Evolutionary conservation across 1,140 invertebrate species (phyloP), one percentile per base, ranked within the genome.

Genomic region (Philotrypesis tridentata): DNA sequence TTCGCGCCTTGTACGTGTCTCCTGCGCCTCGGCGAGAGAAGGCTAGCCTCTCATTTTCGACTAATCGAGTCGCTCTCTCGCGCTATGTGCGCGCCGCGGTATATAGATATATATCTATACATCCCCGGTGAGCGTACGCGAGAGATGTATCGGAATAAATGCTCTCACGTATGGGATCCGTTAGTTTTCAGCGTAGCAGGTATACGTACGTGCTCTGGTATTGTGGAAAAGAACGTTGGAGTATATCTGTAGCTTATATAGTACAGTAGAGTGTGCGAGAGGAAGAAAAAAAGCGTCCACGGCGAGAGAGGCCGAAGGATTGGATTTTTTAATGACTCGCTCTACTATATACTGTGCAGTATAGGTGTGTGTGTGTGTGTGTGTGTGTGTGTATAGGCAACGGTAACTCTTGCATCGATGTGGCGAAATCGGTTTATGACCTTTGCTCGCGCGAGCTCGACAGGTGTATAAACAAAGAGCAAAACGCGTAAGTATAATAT

Each of bases 1-100:
- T 61, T 74, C n/a, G 14, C 72, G 48, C 72, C 43, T 55, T 73
- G 43, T 11, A 73, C 12, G 25, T 73, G 25, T 73, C 37, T 33
- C 25, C 25, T n/a, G 11, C 21, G 9, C n/a, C n/a, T n/a, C n/a
- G n/a, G n/a, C n/a, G n/a, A n/a, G n/a, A n/a, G n/a, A n/a, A n/a
- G 11, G 33, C 33, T 14, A 43, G 12, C 25, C 11, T 23, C 43
- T 73, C 43, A 73, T 73, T 73, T 73, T 73, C 71, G 25, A 48
- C 43, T 31, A 73, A 73, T 60, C 25, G 71, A n/a, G 12, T 14
- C 12, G 6, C 40, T 12, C n/a, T 61, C 60, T 23, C 60, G 4
- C 21, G 21, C 4, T n/a, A 23, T 9, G 23, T 61, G 9, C 21
- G 21, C n/a, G n/a, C 14, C 55, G 55, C 55, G 4, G 5, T 60